Conservation (phyloP, 1,140 invertebrate species). For the Drosophila tsacasi region DNA sequence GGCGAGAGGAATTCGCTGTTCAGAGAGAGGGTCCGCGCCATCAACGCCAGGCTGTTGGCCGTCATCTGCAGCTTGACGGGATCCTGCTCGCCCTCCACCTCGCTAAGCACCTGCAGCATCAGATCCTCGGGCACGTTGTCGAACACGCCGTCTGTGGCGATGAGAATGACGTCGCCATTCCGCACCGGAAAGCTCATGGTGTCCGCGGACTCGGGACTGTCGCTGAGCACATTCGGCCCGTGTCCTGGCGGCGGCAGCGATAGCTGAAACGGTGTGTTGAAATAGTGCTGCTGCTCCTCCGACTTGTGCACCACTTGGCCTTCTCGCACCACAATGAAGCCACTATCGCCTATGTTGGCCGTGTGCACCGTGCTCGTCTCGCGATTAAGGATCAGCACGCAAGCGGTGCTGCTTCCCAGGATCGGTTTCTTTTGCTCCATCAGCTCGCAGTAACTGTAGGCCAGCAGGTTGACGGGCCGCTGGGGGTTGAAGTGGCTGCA, state of each 20-base stretch:
- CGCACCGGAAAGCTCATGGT: conserved; percentile 95
- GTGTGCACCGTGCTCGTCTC: conserved; percentile 95
- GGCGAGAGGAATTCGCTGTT: conserved; percentile 98
- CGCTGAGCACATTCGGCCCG: conserved; percentile 93
- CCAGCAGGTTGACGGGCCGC: conserved; percentile 94
- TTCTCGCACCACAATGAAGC: conserved; percentile 95
- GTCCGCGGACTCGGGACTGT: conserved; percentile 96
- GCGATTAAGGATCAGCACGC: conserved; percentile 96
- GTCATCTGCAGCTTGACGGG: conserved; percentile 93
- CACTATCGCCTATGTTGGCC: conserved; percentile 99
- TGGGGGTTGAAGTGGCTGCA: conserved; percentile 94
- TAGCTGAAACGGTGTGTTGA: conserved; percentile 99
- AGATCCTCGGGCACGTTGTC: conserved; percentile 98
- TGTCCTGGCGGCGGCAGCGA: conserved; percentile 96
- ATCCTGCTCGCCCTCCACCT: conserved; percentile 89
- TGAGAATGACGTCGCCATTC: conserved; percentile 97
- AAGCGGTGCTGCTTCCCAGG: conserved; percentile 98
- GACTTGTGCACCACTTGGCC: conserved; percentile 95
- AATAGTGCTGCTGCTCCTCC: conserved; percentile 98
- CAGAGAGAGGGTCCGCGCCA: conserved; percentile 96
- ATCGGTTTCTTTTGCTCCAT: conserved; percentile 96
- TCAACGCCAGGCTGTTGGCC: conserved; percentile 97
- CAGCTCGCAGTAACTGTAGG: conserved; percentile 96
- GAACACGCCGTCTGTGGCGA: conserved; percentile 99
- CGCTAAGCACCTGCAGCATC: conserved; percentile 86